These are phyloP conservation scores for Cyanoderma ruficeps DNA, from an alignment of 2,113 vertebrate genomes.

Conservation along the genomic window DNA sequence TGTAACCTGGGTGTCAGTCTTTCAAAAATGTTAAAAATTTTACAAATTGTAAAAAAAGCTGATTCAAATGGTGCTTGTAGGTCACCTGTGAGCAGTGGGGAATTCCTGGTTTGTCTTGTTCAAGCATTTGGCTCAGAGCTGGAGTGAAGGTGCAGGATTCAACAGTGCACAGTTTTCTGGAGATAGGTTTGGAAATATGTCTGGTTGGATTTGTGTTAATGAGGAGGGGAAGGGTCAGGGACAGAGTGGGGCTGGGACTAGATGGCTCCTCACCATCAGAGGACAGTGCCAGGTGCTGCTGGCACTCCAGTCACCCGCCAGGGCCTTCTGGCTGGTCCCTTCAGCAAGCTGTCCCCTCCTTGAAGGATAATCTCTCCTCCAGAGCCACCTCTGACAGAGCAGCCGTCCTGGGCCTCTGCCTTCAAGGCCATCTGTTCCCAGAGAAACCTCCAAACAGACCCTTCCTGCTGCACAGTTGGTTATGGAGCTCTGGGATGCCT, in stretches of 20 bases:
- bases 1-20: not conserved
- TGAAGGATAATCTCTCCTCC: not conserved
- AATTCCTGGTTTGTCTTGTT: not conserved
- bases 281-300: not conserved
- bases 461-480: not conserved
- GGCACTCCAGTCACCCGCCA: not conserved
- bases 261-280: rapidly evolving
- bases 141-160: not conserved
- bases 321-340: not conserved
- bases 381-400: not conserved
- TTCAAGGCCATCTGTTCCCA: not conserved
- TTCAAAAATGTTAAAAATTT: not conserved
- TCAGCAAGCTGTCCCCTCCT: not conserved
- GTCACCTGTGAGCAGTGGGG: not conserved
- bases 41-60: not conserved
- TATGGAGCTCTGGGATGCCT: not conserved
- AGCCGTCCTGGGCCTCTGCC: not conserved
- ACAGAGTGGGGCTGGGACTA: not conserved
- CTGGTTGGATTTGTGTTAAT: not conserved
- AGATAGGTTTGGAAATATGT: not conserved
- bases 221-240: not conserved
- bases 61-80: not conserved
- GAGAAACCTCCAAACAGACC: not conserved
- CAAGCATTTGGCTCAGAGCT: not conserved
- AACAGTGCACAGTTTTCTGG: not conserved